These are phyloP conservation scores for Perizoma affinitatum DNA, from an alignment of 2,888 invertebrate genomes.

Conservation along the genomic window DNA sequence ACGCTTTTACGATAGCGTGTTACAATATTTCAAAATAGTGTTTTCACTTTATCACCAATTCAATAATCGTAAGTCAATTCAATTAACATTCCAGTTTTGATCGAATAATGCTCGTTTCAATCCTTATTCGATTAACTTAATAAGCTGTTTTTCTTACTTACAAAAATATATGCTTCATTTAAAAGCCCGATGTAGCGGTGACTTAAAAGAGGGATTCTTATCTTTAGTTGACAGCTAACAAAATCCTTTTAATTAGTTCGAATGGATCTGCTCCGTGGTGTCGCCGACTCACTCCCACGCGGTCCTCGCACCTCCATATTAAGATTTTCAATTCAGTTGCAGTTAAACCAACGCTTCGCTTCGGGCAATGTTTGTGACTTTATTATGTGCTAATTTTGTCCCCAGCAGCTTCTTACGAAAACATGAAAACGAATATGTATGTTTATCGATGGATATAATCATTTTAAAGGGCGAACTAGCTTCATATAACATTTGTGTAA, in stretches of 20 bases:
- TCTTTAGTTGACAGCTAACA: constrained; percentile 80
- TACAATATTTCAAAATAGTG: constrained; percentile 34
- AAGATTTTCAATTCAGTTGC: constrained; percentile 28
- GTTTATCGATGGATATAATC: no score
- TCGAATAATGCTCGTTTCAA: constrained; percentile 26
- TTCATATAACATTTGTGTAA: no score
- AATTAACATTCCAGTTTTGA: constrained; percentile 33
- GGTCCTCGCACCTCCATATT: constrained; percentile 42
- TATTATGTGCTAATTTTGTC: constrained; percentile 6
- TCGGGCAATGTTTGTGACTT: constrained; percentile 1
- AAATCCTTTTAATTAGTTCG: constrained; percentile 82
- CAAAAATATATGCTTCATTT: constrained; percentile 17
- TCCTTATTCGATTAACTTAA: constrained; percentile 31
- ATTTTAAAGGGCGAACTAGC: no score
- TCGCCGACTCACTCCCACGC: constrained; percentile 58
- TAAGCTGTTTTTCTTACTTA: constrained; percentile 23
- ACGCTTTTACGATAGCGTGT: constrained; percentile 31
- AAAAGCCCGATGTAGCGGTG: constrained; percentile 51
- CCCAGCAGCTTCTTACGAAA: background rate
- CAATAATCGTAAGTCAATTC: constrained; percentile 32
- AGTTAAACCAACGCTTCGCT: constrained; percentile 14
- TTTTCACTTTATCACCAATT: constrained; percentile 30
- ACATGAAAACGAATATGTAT: no score
- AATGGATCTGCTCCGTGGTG: constrained; percentile 43
- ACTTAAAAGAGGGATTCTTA: constrained; percentile 67